phyloP scores from a whole-genome alignment of 2,113 vertebrate species.

The Jacana jacana region DNA sequence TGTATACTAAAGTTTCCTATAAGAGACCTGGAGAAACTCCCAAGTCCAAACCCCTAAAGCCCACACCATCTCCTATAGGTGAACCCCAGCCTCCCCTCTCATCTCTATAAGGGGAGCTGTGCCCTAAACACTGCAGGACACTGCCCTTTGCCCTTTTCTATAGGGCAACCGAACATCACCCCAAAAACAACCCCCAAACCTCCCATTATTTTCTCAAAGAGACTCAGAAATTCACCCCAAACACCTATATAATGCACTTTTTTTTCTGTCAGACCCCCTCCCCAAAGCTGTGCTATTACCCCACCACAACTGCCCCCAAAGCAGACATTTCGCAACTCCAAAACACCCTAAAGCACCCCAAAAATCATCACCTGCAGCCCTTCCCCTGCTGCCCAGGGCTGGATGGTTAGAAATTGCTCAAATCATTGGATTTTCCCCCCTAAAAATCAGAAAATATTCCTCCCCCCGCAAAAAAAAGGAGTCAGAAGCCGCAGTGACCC shows the following conservation, averaged over 20 bases:
- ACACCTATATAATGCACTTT: rapidly evolving
- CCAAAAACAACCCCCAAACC: neutral
- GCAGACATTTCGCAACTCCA: neutral
- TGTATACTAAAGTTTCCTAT: rapidly evolving
- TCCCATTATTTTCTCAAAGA: neutral
- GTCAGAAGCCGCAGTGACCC: neutral
- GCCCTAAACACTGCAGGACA: neutral
- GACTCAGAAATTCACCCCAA: neutral
- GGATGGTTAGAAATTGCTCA: neutral
- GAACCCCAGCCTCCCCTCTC: neutral
- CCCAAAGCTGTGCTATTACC: too few species aligned
- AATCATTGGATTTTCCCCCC: neutral
- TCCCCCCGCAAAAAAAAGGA: neutral
- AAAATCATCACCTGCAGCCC: too few species aligned
- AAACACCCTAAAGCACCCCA: neutral
- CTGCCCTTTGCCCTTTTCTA: neutral
- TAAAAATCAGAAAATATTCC: neutral
- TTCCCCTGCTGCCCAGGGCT: neutral
- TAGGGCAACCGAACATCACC: neutral
- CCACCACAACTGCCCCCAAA: neutral
- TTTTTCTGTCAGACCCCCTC: neutral
- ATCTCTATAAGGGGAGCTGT: neutral
- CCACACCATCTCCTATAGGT: neutral
- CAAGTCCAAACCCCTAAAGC: neutral
- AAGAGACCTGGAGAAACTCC: neutral